A percentile compares a stretch with the other conserved stretches of the same genome.
These are phyloP conservation scores for Didymodactylos carnosus DNA, from an alignment of 2,888 invertebrate genomes.

Conservation along the genomic window DNA sequence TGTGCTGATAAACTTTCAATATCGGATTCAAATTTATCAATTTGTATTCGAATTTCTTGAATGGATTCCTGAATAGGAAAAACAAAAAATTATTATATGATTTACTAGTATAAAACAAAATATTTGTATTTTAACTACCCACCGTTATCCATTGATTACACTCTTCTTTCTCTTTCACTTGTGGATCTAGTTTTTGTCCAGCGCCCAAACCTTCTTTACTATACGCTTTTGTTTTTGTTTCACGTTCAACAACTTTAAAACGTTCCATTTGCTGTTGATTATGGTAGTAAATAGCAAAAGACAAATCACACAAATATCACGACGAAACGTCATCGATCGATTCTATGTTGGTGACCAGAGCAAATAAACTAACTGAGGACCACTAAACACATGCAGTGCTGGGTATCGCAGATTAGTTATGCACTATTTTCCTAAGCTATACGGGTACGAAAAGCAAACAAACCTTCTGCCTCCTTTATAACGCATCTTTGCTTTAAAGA, in stretches of 20 bases:
- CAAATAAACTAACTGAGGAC: no score
- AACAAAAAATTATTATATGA: not conserved
- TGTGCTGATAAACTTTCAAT: constrained; percentile 69
- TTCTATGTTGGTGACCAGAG: no score
- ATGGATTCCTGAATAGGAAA: not conserved
- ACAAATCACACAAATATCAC: not conserved
- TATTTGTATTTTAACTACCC: constrained; percentile 14
- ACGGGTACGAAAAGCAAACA: no score
- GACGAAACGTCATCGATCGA: not conserved
- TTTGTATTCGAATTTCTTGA: constrained; percentile 40
- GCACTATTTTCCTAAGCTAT: no score
- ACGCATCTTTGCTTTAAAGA: no score
- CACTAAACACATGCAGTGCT: no score
- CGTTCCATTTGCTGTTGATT: constrained; percentile 92
- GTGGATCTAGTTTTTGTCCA: constrained; percentile 92
- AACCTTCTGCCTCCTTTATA: no score
- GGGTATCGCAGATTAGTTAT: no score
- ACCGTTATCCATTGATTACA: constrained; percentile 74
- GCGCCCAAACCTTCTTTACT: constrained; percentile 89
- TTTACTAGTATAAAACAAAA: not conserved
- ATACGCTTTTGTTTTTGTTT: constrained; percentile 99
- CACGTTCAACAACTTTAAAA: constrained; percentile 96
- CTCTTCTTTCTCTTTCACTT: constrained; percentile 88
- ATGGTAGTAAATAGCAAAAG: no score
- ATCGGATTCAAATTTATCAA: constrained; percentile 89